Base-by-base conservation (phyloP, 2,888 invertebrate genomes). In the Cabera pusaria region DNA sequence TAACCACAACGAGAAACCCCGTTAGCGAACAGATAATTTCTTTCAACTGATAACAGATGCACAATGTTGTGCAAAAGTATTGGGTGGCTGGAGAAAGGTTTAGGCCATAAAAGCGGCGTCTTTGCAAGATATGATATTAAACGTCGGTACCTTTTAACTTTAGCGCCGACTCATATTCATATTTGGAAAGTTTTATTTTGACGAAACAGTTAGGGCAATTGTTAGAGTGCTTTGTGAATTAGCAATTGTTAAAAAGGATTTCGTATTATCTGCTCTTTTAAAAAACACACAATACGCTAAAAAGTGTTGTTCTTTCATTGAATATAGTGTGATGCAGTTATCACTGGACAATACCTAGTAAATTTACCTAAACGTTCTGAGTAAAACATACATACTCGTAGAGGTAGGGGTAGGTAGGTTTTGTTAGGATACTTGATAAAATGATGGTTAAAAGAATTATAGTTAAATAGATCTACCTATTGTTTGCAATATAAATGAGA, bases 171-270 rank as follows among this genome's bases (percentile, higher is more conserved):
- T 60, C n/a, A 66, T 64, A 49, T 62, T 58, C 50, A 50, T 44
- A 57, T 67, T 59, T 70, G 72, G 76, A 83, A 81, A 83, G 73
- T 80, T 84, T 82, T 76, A 76, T 85, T 81, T 69, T 49, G 14
- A 37, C 38, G 60, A 70, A 80, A 78, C 74, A 76, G 82, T 83
- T 82, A 81, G 43, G 40, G 44, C 56, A 43, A 59, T 63, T 61
- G 59, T 60, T 57, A 10, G 27, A 44, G 43, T 4, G 8, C 12
- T 16, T 42, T 26, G 12, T n/a, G 26, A 59, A 59, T 62, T 61
- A 61, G 54, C 59, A 56, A 60, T 59, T 39, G 33, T 12, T 39
- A 19, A 56, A 57, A 64, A 60, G 45, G 46, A 52, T 57, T 44
- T 36, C 52, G 29, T 35, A 26, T 11, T 17, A 38, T 31, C 25